Conservation (phyloP, 2,797 vertebrate genomes). For the Rhincodon typus region DNA sequence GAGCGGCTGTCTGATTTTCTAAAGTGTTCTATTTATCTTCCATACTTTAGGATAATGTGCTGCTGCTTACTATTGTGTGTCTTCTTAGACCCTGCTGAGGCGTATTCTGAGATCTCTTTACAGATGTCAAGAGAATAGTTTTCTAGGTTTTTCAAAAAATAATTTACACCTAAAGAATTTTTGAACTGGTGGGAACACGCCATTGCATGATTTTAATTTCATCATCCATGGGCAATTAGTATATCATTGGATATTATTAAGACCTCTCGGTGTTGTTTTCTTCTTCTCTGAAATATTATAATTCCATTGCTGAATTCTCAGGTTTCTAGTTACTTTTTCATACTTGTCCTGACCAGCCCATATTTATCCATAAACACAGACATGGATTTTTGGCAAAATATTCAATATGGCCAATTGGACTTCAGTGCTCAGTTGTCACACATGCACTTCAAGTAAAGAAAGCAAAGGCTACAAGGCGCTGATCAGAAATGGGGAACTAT, state of each 20-base stretch:
- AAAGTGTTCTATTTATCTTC: slow-evolving; percentile 49
- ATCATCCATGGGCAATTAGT: neutral
- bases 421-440: neutral
- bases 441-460: neutral
- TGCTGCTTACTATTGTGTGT: slow-evolving; percentile 45
- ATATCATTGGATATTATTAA: neutral
- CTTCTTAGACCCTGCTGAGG: slow-evolving; percentile 38
- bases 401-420: neutral
- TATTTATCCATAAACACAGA: neutral
- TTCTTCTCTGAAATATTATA: neutral
- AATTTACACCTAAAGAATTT: slow-evolving; percentile 1
- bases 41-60: slow-evolving; percentile 42
- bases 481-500: neutral
- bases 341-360: no score
- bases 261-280: no score
- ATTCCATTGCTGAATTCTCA: neutral
- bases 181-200: neutral
- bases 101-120: slow-evolving; percentile 38
- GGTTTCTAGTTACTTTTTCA: neutral
- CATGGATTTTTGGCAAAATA: neutral
- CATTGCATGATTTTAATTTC: neutral
- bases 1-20: slow-evolving; percentile 45
- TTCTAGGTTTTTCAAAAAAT: neutral
- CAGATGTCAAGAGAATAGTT: slow-evolving; percentile 38
- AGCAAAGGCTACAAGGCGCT: neutral